Evolutionary conservation across 2,888 invertebrate species (phyloP), one percentile per base, ranked within the genome.

Genomic region (Andrena bucephala): DNA sequence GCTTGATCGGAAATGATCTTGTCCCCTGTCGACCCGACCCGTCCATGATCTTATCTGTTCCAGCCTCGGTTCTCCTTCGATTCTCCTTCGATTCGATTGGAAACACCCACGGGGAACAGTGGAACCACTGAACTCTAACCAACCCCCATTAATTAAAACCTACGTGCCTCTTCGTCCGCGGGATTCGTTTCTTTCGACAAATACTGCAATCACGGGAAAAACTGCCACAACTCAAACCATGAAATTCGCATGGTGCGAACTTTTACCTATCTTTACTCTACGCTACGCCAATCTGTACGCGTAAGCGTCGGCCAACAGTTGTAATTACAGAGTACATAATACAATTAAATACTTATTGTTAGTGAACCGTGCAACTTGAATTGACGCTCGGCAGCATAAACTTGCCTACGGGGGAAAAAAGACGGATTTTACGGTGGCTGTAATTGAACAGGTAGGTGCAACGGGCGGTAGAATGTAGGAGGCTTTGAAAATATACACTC

Each of bases 401-500:
- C 10, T 36, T 36, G 36, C 36, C 36, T 42, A 3, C 13, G 3
- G 36, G 3, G 36, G 13, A 1, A 42, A 13, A 42, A 42, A 10
- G 2, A 5, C 16, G 42, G 42, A 42, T 42, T 42, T 42, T 4
- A 16, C 1, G 42, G 16, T 42, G 42, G 42, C 16, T 42, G 16
- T 16, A 42, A 42, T 42, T 42, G 42, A 16, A 42, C 4, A 16
- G 42, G 42, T 42, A 29, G 67, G n/a, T 36, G 52, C 68, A 8
- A 42, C 27, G 50, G 20, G 36, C 42, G 13, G 50, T 52, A 13
- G 59, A 29, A 52, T 8, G 42, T 27, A 20, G 52, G 52, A 77
- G 67, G 63, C 84, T 80, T 74, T 59, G 73, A 76, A 81, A 81
- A 83, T 79, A 79, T 79, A 83, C 81, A 79, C 76, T 74, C 73